A percentile compares a stretch with the other conserved stretches of the same genome.
Evolutionary conservation across 1,140 invertebrate genomes (phyloP).

Genomic region (Hirudo medicinalis): DNA sequence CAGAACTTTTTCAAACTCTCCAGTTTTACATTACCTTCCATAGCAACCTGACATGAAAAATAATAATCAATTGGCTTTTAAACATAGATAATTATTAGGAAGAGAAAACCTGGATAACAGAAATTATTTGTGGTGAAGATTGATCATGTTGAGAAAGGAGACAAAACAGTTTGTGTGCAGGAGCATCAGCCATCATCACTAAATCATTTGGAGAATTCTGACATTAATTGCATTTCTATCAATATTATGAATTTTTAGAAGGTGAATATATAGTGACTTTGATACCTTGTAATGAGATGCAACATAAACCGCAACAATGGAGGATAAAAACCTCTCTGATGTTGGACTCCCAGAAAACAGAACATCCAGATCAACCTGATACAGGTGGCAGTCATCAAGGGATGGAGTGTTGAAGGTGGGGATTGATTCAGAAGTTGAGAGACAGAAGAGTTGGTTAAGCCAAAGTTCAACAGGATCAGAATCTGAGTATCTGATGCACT

Average conservation of each 20-base stretch:
- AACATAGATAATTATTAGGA: not conserved
- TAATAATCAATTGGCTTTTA: not conserved
- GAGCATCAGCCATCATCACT: conserved; percentile 95
- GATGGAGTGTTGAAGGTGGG: not conserved
- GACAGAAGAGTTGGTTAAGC: conserved; percentile 78
- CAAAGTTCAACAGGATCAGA: conserved; percentile 80
- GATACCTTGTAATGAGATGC: conserved; percentile 78
- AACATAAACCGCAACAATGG: conserved; percentile 74
- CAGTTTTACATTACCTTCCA: conserved; percentile 10
- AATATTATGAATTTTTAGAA: not conserved
- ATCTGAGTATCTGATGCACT: conserved; percentile 83
- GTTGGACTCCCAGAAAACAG: conserved; percentile 79
- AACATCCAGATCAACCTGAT: conserved; percentile 58
- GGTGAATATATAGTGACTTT: not conserved
- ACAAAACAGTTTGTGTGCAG: conserved; percentile 92
- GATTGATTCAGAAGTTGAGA: conserved; percentile 36
- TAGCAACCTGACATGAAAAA: conserved; percentile 4
- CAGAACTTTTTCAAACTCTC: not conserved
- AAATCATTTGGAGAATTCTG: conserved; percentile 96
- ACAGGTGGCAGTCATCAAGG: conserved; percentile 64
- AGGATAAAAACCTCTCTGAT: conserved; percentile 77
- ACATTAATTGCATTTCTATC: not conserved
- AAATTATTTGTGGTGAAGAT: not conserved
- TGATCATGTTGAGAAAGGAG: conserved; percentile 54
- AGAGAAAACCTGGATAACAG: not conserved